Evolutionary conservation across 2,888 invertebrate genomes (phyloP).

Genomic region (Acanthacorydalis orientalis): DNA sequence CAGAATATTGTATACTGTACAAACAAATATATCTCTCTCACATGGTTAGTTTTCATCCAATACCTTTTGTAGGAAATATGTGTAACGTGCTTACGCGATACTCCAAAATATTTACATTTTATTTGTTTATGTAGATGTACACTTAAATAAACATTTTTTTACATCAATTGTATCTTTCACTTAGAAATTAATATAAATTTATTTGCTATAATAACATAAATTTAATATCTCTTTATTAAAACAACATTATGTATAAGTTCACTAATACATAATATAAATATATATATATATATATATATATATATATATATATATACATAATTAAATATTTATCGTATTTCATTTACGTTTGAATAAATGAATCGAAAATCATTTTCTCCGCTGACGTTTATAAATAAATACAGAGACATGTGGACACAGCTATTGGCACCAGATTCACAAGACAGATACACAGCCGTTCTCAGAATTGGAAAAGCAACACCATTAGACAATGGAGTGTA

Average conservation of each 20-base stretch:
- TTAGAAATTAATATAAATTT: background rate
- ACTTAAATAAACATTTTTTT: background rate
- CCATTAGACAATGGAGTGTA: conserved; percentile 59
- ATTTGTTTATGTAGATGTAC: background rate
- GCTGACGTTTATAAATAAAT: conserved; percentile 11
- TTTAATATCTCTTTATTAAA: no score
- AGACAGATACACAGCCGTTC: conserved; percentile 46
- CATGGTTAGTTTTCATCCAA: no score
- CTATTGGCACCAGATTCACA: conserved; percentile 30
- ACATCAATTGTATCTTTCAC: background rate
- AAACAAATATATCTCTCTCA: no score
- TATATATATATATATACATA: background rate
- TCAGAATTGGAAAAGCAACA: conserved; percentile 54
- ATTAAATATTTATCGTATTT: background rate
- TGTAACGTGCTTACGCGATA: no score
- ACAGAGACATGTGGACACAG: conserved; percentile 51
- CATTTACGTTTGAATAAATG: background rate
- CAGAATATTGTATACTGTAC: no score
- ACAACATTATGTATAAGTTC: no score
- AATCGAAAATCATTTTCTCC: conserved; percentile 10
- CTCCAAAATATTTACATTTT: no score
- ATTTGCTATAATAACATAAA: no score
- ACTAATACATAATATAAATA: no score
- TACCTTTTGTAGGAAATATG: no score
- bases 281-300: background rate